phyloP scores from a whole-genome alignment of 2,113 vertebrate species.

The Pardalotus punctatus region DNA sequence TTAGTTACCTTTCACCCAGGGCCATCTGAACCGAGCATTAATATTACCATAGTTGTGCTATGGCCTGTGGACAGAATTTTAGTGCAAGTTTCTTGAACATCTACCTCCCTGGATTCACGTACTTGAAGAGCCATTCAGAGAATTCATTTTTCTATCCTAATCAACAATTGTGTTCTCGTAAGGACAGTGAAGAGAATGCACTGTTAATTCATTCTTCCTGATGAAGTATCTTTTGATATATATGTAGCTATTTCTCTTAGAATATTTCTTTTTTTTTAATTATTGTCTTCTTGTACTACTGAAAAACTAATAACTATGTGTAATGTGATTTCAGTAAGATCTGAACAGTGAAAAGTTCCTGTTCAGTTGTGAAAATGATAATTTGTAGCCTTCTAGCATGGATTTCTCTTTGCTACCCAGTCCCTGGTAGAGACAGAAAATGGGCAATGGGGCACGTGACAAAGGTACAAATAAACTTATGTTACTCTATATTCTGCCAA shows the following conservation, averaged over 20 bases:
- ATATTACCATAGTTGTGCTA: not conserved
- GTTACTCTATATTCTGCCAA: not conserved
- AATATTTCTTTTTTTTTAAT: not conserved
- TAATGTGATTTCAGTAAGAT: not conserved
- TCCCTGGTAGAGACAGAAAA: not conserved
- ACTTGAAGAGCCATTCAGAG: fast-evolving
- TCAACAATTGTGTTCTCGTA: not conserved
- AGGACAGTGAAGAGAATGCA: not conserved
- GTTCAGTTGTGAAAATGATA: not conserved
- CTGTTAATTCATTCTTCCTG: not conserved
- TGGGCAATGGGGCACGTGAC: fast-evolving
- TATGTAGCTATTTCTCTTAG: not conserved
- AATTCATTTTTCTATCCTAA: not conserved
- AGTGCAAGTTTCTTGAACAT: not conserved
- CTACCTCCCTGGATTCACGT: not conserved
- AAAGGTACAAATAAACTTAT: not conserved
- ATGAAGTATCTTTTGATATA: not conserved
- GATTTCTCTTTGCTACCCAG: not conserved
- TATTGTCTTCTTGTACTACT: not conserved
- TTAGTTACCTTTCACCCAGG: not conserved
- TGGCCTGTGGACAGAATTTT: not conserved
- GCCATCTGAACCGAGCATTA: not conserved
- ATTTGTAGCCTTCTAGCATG: not conserved
- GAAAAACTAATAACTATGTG: not conserved
- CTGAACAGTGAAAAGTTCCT: not conserved